These are phyloP conservation scores for Smutsia temminckii DNA, from an alignment of 2,797 vertebrate species.

Conservation along the genomic window DNA sequence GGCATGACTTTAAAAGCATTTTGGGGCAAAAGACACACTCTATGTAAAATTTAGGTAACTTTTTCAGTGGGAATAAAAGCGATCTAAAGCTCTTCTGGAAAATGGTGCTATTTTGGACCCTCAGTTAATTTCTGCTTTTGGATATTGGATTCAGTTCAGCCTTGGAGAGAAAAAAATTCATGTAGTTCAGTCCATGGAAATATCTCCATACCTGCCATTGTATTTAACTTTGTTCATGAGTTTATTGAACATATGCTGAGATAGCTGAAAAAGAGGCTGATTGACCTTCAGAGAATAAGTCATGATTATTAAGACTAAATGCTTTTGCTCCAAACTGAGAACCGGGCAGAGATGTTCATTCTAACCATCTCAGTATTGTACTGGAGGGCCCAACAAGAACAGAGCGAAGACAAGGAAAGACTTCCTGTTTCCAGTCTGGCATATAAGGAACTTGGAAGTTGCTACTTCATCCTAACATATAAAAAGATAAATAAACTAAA, in stretches of 20 bases:
- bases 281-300: not conserved
- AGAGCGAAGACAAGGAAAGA: not conserved
- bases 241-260: not conserved
- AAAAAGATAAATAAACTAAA: not conserved
- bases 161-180: not conserved
- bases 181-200: not conserved
- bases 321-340: not conserved
- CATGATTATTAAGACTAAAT: not conserved
- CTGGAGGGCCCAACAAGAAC: not conserved
- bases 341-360: not conserved
- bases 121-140: not conserved
- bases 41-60: not conserved
- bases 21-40: not conserved
- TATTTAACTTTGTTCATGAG: not conserved
- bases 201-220: not conserved
- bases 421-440: not conserved
- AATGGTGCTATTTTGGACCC: not conserved
- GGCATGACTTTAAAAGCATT: not conserved
- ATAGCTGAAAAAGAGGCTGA: not conserved
- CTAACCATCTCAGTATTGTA: not conserved
- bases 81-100: not conserved
- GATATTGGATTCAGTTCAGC: not conserved
- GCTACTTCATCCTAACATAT: not conserved
- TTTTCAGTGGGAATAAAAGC: not conserved
- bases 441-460: not conserved